A percentile compares a stretch with the other conserved stretches of the same genome.
phyloP scores from a whole-genome alignment of 1,140 invertebrate species.

The Callitettix versicolor region DNA sequence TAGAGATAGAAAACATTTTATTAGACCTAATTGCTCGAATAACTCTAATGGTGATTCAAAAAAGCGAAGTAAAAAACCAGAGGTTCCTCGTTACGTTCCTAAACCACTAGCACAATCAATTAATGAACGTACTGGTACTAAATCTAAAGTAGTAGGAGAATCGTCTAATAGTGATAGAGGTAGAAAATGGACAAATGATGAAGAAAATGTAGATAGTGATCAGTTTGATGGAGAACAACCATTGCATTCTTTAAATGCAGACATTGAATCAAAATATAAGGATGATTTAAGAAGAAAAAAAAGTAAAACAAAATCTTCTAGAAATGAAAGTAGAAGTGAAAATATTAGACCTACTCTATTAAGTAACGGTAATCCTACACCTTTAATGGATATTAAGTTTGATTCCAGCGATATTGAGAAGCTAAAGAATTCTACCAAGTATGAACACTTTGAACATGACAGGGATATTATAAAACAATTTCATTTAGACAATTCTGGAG shows the following conservation, averaged over 20 bases:
- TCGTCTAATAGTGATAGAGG: neutral
- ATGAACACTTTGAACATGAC: no score
- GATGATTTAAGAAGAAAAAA: no score
- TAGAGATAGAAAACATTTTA: conserved; percentile 19
- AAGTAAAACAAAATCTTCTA: no score
- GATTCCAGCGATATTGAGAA: neutral
- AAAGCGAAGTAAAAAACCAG: conserved; percentile 42
- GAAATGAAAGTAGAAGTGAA: conserved; percentile 28
- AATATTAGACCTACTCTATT: neutral
- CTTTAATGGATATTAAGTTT: neutral
- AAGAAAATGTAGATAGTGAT: conserved; percentile 13
- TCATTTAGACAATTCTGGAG: no score
- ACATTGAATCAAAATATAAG: no score
- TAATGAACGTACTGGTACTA: conserved; percentile 15
- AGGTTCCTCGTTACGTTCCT: conserved; percentile 42
- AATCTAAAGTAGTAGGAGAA: conserved; percentile 10
- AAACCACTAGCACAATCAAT: conserved; percentile 38
- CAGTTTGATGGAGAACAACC: no score
- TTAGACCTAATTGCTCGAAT: no score
- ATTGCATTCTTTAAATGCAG: no score
- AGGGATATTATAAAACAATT: no score
- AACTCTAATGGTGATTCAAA: conserved; percentile 10
- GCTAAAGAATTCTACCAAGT: no score
- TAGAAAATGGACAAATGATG: conserved; percentile 26
- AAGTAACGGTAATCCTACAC: neutral